Conservation (phyloP, 2,888 invertebrate species). For the Platycheirus albimanus region DNA sequence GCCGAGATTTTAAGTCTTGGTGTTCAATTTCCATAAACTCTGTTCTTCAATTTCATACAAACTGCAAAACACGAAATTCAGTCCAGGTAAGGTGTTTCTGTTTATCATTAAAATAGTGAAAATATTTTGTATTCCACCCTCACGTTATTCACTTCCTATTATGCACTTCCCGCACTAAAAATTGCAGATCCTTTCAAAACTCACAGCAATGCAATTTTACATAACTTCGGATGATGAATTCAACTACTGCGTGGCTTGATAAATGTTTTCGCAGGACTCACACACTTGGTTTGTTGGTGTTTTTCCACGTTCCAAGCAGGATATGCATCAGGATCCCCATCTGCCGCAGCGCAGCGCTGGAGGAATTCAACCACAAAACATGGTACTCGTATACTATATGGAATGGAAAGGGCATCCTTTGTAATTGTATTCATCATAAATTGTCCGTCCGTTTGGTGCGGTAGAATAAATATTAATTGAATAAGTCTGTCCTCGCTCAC, state of each 20-base stretch:
- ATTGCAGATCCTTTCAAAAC: background rate
- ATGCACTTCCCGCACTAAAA: background rate
- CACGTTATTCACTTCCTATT: background rate
- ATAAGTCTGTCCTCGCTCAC: constrained; percentile 35
- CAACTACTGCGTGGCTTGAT: background rate
- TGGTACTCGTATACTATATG: background rate
- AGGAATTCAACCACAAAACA: constrained; percentile 26
- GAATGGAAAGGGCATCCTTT: background rate
- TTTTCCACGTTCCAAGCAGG: background rate
- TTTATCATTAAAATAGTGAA: constrained; percentile 1
- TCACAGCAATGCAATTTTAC: background rate
- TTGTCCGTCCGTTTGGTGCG: constrained; percentile 22
- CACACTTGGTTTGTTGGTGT: background rate
- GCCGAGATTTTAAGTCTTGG: too few species aligned
- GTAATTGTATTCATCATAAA: constrained; percentile 35
- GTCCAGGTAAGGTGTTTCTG: background rate
- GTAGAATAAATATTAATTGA: constrained; percentile 26
- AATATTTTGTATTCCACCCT: background rate
- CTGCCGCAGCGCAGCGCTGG: constrained; percentile 10
- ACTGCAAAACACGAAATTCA: background rate
- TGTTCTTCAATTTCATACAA: background rate
- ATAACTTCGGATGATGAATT: background rate
- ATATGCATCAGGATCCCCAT: constrained; percentile 5
- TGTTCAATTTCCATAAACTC: constrained; percentile 5
- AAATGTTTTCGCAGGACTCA: background rate